These are phyloP conservation scores for Sarotherodon lohbergeri DNA, from an alignment of 2,113 vertebrate genomes.

Conservation along the genomic window DNA sequence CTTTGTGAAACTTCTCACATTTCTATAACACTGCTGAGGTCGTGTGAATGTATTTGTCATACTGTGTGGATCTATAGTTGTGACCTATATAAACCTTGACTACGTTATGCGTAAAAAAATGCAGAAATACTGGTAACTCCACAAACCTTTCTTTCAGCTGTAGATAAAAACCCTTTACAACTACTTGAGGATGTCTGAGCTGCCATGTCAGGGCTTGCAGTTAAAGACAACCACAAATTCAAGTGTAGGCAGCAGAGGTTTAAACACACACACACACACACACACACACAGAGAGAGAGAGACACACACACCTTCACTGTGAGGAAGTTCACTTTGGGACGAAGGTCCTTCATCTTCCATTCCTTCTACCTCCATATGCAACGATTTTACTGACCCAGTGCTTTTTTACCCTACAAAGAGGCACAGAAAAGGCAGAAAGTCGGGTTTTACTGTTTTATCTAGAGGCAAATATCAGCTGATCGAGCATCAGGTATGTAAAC, in stretches of 20 bases:
- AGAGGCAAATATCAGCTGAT: background rate
- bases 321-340: conserved; percentile 14
- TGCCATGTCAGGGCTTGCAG: background rate
- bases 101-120: background rate
- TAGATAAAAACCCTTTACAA: background rate
- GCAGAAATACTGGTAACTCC: background rate
- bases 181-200: background rate
- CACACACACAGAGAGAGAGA: no score
- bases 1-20: background rate
- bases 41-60: background rate
- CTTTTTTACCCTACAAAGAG: background rate
- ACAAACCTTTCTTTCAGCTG: background rate
- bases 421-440: background rate
- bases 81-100: background rate
- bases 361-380: conserved; percentile 56
- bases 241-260: background rate
- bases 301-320: conserved; percentile 20
- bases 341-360: conserved; percentile 35
- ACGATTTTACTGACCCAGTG: background rate
- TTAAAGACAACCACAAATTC: background rate
- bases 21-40: background rate
- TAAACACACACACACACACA: background rate
- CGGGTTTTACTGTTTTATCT: background rate
- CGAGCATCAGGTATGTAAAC: background rate
- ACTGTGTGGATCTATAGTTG: background rate